phyloP scores from a whole-genome alignment of 2,113 vertebrate genomes.

The Lonchura striata region DNA sequence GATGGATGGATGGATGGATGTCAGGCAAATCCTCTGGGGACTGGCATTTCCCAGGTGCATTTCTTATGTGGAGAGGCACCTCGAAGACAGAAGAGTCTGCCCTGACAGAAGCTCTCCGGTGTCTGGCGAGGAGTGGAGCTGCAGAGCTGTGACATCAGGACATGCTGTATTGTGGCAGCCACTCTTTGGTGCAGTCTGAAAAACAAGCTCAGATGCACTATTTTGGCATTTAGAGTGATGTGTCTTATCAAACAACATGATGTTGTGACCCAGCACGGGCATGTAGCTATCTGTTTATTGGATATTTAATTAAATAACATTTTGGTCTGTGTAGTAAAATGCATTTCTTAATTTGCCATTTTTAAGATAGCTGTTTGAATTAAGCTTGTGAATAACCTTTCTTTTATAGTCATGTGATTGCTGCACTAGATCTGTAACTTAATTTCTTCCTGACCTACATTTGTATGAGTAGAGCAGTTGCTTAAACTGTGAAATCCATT shows the following conservation, averaged over 20 bases:
- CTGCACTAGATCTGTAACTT: neutral
- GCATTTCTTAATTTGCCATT: neutral
- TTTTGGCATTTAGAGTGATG: neutral
- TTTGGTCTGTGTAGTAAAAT: neutral
- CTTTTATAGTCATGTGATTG: neutral
- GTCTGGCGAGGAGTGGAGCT: fast-evolving
- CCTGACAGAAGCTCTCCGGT: neutral
- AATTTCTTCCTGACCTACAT: neutral
- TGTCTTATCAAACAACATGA: neutral
- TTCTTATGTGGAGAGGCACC: neutral
- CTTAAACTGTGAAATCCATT: neutral
- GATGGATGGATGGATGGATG: neutral
- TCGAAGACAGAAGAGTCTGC: neutral
- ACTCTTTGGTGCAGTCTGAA: neutral
- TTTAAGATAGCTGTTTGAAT: neutral
- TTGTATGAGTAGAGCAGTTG: neutral
- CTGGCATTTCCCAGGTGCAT: neutral
- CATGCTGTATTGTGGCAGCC: neutral
- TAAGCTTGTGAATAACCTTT: neutral
- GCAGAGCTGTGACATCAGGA: neutral
- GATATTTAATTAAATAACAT: neutral
- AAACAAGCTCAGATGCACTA: neutral
- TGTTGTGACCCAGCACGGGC: neutral
- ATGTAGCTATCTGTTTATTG: neutral
- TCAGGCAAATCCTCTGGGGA: neutral